These are phyloP conservation scores for Pomatostomus ruficeps DNA, from an alignment of 2,113 vertebrate genomes.

Conservation along the genomic window DNA sequence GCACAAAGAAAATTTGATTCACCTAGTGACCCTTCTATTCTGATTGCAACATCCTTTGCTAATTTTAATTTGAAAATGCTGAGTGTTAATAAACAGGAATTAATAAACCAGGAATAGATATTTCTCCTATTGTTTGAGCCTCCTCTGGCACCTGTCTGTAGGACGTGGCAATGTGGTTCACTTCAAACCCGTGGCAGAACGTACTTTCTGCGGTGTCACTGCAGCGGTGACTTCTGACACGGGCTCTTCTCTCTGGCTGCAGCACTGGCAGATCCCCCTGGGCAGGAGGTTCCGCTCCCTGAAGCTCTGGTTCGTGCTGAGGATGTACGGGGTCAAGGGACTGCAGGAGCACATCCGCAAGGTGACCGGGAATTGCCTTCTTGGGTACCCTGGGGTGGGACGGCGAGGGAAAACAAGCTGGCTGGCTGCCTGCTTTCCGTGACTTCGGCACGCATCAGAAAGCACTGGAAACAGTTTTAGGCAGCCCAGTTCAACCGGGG, in stretches of 20 bases:
- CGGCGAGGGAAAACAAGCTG: not conserved
- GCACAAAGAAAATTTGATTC: not conserved
- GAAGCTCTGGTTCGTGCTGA: constrained; percentile 97
- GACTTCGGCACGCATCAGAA: not conserved
- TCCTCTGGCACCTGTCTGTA: not conserved
- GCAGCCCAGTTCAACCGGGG: not conserved
- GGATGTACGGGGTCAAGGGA: constrained; percentile 84
- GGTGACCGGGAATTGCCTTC: constrained; percentile 45
- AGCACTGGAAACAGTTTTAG: not conserved
- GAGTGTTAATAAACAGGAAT: not conserved
- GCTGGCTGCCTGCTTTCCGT: not conserved
- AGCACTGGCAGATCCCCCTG: constrained; percentile 97
- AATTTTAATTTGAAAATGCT: not conserved
- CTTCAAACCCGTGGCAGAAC: not conserved
- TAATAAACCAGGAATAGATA: not conserved
- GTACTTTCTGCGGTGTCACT: not conserved
- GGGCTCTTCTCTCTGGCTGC: not conserved
- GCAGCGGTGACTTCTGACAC: not conserved
- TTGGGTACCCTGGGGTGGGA: not conserved
- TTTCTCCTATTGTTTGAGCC: not conserved
- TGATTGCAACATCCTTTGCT: not conserved
- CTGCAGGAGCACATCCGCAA: constrained; percentile 91
- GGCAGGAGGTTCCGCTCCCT: constrained; percentile 93
- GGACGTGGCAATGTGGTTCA: accelerated
- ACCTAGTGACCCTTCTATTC: not conserved